Conservation (phyloP, 2,113 vertebrate genomes). For the Naja naja region DNA sequence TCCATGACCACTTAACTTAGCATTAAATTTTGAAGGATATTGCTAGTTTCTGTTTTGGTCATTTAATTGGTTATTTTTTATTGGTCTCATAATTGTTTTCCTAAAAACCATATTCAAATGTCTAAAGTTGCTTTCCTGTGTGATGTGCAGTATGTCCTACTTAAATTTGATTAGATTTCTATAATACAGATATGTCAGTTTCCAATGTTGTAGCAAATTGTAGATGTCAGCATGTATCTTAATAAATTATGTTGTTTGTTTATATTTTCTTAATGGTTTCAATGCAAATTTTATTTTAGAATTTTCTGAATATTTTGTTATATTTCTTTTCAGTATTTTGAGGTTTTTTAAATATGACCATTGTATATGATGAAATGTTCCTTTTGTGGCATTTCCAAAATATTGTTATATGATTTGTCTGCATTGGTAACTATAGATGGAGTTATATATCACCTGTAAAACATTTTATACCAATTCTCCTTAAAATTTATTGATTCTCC, state of each 20-base stretch:
- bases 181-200: neutral
- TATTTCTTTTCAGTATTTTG: neutral
- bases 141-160: neutral
- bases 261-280: neutral
- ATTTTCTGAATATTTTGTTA: neutral
- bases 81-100: neutral
- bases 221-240: neutral
- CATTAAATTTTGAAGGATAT: neutral
- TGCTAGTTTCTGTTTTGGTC: neutral
- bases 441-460: neutral
- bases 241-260: neutral
- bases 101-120: neutral
- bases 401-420: neutral
- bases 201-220: neutral
- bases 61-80: neutral
- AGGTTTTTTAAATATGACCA: neutral
- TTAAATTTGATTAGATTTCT: neutral
- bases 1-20: neutral
- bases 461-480: neutral
- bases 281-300: neutral
- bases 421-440: neutral
- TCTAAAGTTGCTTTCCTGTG: neutral
- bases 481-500: neutral
- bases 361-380: neutral
- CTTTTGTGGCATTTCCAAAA: neutral